Evolutionary conservation across 2,113 vertebrate genomes (phyloP), one percentile per base, ranked within the genome.

Genomic region (Columba janthina): DNA sequence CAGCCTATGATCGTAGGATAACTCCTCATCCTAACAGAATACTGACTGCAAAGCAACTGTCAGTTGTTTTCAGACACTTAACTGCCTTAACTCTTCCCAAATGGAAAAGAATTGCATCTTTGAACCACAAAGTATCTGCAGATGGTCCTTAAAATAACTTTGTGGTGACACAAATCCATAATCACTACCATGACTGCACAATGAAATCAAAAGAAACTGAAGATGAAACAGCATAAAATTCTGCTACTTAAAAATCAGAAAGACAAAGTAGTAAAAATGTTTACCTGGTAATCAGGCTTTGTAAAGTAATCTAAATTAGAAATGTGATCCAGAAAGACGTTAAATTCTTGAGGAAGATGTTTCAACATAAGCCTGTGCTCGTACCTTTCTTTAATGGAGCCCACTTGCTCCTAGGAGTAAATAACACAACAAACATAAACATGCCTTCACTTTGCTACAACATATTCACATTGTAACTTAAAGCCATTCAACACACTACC

Each of bases 211-310:
- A 92, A 6, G 16, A 71, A 58, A 85, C 1, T 54, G 28, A 89
- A 79, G 20, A 69, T 15, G 7, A 82, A 96, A 56, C 10, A 58
- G 13, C 38, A 74, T 15, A 29, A 81, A 83, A 75, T 48, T 88
- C 6, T 44, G 31, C 42, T 66, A 72, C 53, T 87, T 71, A 86
- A 66, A 80, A 93, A 86, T 67, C 5, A 74, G 56, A 74, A 77
- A 60, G n/a, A 77, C 12, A 77, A 74, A 88, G 82, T 1, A 72
- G 34, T 57, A 36, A 56, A 97, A 83, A 76, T 29, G 12, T 90
- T 98, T 97, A 99, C 99, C 99, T 99, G 98, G 95, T 99, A 99
- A 96, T 99, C 99, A 11, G 99, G 99, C 96, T 99, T 99, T 26
- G 99, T 99, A 97, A 99, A 99, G 97, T 99, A 99, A 98, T 99